These are phyloP conservation scores for Saguinus imperator DNA, from an alignment of 2,113 vertebrate genomes.

Conservation along the genomic window DNA sequence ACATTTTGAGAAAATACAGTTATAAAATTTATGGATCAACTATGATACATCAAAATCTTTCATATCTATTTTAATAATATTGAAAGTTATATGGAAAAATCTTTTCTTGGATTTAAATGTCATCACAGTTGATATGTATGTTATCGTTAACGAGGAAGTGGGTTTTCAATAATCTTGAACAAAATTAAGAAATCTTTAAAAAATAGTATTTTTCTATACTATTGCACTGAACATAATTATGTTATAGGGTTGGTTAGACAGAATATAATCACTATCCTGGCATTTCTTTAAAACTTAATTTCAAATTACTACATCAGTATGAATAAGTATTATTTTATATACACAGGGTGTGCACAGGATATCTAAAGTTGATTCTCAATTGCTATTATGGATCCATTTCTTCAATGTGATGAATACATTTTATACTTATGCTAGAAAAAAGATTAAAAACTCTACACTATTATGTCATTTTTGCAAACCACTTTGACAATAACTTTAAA, in stretches of 20 bases:
- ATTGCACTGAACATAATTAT: slow-evolving; percentile 25
- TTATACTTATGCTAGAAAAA: slow-evolving; percentile 44
- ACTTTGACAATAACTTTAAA: slow-evolving; percentile 41
- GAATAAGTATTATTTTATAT: slow-evolving; percentile 34
- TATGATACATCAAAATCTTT: slow-evolving; percentile 55
- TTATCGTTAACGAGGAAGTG: slow-evolving; percentile 46
- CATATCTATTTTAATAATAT: slow-evolving; percentile 48
- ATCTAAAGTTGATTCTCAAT: slow-evolving; percentile 45
- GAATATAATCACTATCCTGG: neutral
- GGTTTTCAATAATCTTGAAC: slow-evolving; percentile 27
- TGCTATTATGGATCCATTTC: slow-evolving; percentile 19
- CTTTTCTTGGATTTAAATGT: slow-evolving; percentile 35
- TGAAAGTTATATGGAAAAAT: slow-evolving; percentile 48
- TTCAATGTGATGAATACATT: slow-evolving; percentile 5
- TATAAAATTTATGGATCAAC: slow-evolving; percentile 62
- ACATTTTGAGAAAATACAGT: slow-evolving; percentile 70
- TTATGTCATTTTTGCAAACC: slow-evolving; percentile 38
- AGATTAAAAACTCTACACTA: neutral
- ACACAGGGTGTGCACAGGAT: neutral
- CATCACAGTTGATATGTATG: neutral
- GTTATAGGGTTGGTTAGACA: slow-evolving; percentile 9
- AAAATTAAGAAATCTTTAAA: slow-evolving; percentile 20
- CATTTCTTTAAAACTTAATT: slow-evolving; percentile 53
- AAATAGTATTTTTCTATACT: slow-evolving; percentile 36
- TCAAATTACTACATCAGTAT: slow-evolving; percentile 9